These are phyloP conservation scores for Campoplex capitator DNA, from an alignment of 2,888 invertebrate species.

Conservation along the genomic window DNA sequence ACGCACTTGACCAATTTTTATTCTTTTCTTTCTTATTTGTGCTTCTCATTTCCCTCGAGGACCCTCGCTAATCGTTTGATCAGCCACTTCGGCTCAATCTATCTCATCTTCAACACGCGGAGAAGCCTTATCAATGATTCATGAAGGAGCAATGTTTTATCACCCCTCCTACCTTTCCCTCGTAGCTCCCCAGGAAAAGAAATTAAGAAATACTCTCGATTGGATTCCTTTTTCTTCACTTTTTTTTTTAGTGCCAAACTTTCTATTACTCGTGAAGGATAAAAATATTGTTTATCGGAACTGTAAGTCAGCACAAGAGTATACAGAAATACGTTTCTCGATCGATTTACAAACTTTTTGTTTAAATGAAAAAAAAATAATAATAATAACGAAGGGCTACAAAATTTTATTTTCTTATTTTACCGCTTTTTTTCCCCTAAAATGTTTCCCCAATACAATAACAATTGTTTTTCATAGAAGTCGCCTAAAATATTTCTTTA, in stretches of 20 bases:
- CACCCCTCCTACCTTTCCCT: not conserved
- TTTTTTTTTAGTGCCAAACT: not conserved
- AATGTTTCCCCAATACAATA: not conserved
- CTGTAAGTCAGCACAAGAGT: not conserved
- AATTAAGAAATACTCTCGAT: constrained; percentile 29
- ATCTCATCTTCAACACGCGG: constrained; percentile 32
- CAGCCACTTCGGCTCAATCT: constrained; percentile 45
- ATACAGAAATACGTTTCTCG: not conserved
- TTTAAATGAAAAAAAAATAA: not conserved
- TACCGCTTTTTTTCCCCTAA: not conserved
- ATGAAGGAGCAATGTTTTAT: constrained; percentile 45
- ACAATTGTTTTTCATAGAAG: not conserved
- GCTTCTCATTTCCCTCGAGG: constrained; percentile 58
- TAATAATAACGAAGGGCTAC: not conserved
- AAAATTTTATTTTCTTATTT: not conserved
- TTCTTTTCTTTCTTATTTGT: not conserved
- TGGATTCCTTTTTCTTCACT: not conserved
- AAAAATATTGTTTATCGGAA: not conserved
- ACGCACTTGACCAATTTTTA: not conserved
- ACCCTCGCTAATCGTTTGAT: constrained; percentile 62
- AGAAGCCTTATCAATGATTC: constrained; percentile 57
- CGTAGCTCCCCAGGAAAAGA: not conserved
- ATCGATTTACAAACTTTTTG: not conserved
- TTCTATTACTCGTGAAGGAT: not conserved
- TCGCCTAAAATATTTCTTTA: too few relatives aligned